Base-by-base conservation (phyloP, 2,888 invertebrate genomes). In the Caenorhabditis afra region DNA sequence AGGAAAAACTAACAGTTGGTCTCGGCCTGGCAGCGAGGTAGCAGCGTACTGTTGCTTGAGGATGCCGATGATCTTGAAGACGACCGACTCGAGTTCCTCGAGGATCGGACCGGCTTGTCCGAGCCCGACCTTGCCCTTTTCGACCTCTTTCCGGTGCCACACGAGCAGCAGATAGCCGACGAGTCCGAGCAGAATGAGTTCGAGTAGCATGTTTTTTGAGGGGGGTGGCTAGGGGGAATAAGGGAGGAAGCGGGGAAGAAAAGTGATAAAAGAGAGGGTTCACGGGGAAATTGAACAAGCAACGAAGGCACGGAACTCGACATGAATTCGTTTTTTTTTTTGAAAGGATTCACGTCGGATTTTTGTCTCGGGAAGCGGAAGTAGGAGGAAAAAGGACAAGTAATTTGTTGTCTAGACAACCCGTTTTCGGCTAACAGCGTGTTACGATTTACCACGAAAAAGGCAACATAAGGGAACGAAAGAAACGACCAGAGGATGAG, bases 51-150 rank as follows among this genome's bases (percentile, higher is more conserved):
- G 50, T 41, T 74, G 66, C 47, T 62, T 70, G 62, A 62, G 64
- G 37, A 62, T 78, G 29, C 66, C 65, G 16, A 71, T 44, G 16
- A 78, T 58, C 44, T 71, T 58, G 47, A 55, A 16, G 11, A 71
- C 37, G 44, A 64, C 39, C n/a, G 44, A 39, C 16, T 78, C 78
- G 3, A 79, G 14, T 14, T 79, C 74, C 29, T 74, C 79, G 14
- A 79, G 49, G 47, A 64, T 55, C 11, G 62, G 74, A 58, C 79
- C 79, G 29, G 68, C 66, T n/a, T 65, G 45, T 23, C 70, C 70
- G 16, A 79, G 65, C 8, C 79, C 79, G 45, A 68, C 79, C 20
- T 68, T 64, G n/a, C 79, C 79, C 49, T 67, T 79, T 11, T 53
- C 68, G 5, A 79, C 55, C 53, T 79, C 79, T 41, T 62, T 58